phyloP scores from a whole-genome alignment of 2,797 vertebrate genomes.

The Gambusia yucatana region DNA sequence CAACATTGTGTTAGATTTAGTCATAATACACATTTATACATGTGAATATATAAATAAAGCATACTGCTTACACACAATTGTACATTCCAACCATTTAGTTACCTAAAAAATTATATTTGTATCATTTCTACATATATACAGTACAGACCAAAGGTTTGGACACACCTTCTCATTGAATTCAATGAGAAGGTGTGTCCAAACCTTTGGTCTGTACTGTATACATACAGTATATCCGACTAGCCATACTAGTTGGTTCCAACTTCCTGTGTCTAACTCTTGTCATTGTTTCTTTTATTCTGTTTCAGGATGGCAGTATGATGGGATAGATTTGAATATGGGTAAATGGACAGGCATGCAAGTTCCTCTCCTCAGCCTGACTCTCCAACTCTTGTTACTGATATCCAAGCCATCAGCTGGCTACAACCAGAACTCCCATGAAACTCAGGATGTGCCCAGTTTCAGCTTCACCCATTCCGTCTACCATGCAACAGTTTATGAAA shows the following conservation, averaged over 20 bases:
- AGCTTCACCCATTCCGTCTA: conserved; percentile 91
- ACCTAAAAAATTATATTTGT: too few species aligned
- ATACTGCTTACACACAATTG: too few species aligned
- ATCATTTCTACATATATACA: too few species aligned
- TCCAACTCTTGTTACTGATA: conserved; percentile 85
- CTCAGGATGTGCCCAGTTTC: conserved; percentile 78
- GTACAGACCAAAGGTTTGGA: too few species aligned
- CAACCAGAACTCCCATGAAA: conserved; percentile 76
- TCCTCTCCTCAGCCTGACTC: conserved; percentile 79
- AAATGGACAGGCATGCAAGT: conserved; percentile 86
- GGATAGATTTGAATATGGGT: conserved; percentile 93
- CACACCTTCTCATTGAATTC: too few species aligned
- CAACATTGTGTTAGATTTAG: too few species aligned
- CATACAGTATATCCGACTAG: neutral
- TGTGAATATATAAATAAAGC: too few species aligned
- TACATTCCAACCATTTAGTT: too few species aligned
- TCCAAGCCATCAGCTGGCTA: conserved; percentile 63
- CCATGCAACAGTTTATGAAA: conserved; percentile 93
- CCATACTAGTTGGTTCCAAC: neutral
- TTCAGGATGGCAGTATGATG: conserved; percentile 90
- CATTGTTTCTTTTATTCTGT: conserved; percentile 35
- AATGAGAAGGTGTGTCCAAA: too few species aligned
- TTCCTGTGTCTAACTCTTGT: conserved; percentile 35
- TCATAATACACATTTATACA: too few species aligned
- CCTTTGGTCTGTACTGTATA: too few species aligned